A percentile compares a stretch with the other conserved stretches of the same genome.
These are phyloP conservation scores for Bombus sibiricus DNA, from an alignment of 1,140 invertebrate species.

Conservation along the genomic window DNA sequence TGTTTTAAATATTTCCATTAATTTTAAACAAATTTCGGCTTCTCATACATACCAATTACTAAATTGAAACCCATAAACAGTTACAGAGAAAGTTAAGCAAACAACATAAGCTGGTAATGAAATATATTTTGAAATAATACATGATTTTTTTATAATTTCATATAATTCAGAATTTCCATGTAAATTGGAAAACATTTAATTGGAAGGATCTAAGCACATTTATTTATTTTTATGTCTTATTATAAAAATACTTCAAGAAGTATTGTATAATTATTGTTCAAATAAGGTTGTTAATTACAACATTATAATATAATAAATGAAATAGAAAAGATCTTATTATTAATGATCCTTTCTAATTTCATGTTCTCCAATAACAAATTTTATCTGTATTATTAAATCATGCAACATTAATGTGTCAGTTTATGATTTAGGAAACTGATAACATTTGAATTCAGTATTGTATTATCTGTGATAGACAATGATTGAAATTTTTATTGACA, in stretches of 20 bases:
- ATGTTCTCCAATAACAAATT: slow-evolving; percentile 40
- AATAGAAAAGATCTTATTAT: neutral
- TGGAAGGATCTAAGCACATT: slow-evolving; percentile 21
- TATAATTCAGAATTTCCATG: slow-evolving; percentile 18
- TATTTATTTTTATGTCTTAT: neutral
- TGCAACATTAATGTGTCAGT: slow-evolving; percentile 13
- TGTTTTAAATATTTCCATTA: slow-evolving; percentile 1
- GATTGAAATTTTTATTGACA: slow-evolving; percentile 12
- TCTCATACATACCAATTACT: neutral
- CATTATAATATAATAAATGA: neutral
- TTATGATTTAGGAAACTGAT: slow-evolving; percentile 32
- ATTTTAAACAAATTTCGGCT: neutral
- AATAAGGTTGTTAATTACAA: neutral
- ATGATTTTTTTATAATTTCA: slow-evolving; percentile 14
- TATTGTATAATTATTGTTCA: slow-evolving; percentile 13
- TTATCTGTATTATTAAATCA: slow-evolving; percentile 25
- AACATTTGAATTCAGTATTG: slow-evolving; percentile 14
- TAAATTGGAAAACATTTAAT: slow-evolving; percentile 48
- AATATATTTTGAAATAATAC: slow-evolving; percentile 23
- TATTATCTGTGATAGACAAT: slow-evolving; percentile 30
- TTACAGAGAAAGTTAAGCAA: neutral
- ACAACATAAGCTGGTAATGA: neutral
- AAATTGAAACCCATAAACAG: slow-evolving; percentile 2
- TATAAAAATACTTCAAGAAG: neutral
- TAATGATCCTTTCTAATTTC: slow-evolving; percentile 29